Evolutionary conservation across 1,140 invertebrate species (phyloP), one percentile per base, ranked within the genome.

Genomic region (Eurosta solidaginis): DNA sequence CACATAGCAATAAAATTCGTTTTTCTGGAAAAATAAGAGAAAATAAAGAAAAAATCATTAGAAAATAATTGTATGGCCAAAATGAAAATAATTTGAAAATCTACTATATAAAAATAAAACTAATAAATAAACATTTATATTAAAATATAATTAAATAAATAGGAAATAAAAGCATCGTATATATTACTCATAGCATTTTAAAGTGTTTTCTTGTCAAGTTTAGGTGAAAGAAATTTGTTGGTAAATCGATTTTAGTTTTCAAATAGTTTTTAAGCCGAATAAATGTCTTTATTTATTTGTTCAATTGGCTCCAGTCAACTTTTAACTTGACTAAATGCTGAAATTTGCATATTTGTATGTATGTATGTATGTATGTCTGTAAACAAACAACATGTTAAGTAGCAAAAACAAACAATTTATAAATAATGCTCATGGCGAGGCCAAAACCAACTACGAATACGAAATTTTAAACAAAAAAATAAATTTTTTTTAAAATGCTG

Each of bases 1-100:
- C 9, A 87, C 83, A 81, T 87, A 87, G 76, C 85, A 85, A 77
- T 87, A 87, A 22, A 87, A 83, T 45, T 77, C 79, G 77, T 87
- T 85, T 85, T 85, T 87, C 85, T 87, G 25, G 3, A 79, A 82
- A 68, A 79, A 25, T 68, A 63, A 77, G 49, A 76, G 45, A 27
- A n/a, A n/a, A n/a, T 25, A 17, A 59, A 50, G 10, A 27, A 63
- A 10, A 3, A 47, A 29, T 54, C 3, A 49, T 40, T 54, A 20
- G 7, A 52, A 52, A 52, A 40, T n/a, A 1, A n/a, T 25, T 54
- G 7, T 27, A 54, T n/a, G n/a, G n/a, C n/a, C n/a, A n/a, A n/a
- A n/a, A n/a, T n/a, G n/a, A n/a, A n/a, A n/a, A n/a, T n/a, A n/a
- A n/a, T n/a, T n/a, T n/a, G n/a, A n/a, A n/a, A n/a, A n/a, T n/a